These are phyloP conservation scores for Meghimatium bilineatum DNA, from an alignment of 2,888 invertebrate genomes.

Conservation along the genomic window DNA sequence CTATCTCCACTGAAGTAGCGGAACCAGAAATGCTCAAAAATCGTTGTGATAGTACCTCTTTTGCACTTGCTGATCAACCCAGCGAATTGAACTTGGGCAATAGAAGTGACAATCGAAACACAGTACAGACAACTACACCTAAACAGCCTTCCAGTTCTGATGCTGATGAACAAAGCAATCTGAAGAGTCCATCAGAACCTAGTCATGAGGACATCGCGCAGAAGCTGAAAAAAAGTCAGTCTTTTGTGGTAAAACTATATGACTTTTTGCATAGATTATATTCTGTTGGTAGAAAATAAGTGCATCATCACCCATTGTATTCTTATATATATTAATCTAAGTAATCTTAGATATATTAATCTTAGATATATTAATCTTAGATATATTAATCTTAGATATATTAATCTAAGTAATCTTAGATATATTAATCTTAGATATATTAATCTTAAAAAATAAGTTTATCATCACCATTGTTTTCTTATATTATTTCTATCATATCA, in stretches of 20 bases:
- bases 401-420: too few relatives aligned
- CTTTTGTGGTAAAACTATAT: background rate
- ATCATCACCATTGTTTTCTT: too few relatives aligned
- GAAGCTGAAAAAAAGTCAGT: slow-evolving; percentile 67
- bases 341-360: too few relatives aligned
- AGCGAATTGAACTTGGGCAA: background rate
- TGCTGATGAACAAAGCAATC: background rate
- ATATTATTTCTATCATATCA: too few relatives aligned
- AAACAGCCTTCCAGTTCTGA: background rate
- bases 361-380: too few relatives aligned
- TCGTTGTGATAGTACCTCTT: background rate
- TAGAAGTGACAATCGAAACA: background rate
- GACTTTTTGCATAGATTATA: too few relatives aligned
- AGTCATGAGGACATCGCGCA: slow-evolving; percentile 57
- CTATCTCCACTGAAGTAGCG: background rate
- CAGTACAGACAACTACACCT: slow-evolving; percentile 29
- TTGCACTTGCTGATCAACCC: background rate
- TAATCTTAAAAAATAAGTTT: too few relatives aligned
- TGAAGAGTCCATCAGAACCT: slow-evolving; percentile 19
- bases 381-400: too few relatives aligned
- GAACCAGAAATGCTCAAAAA: background rate
- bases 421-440: too few relatives aligned
- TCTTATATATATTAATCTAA: too few relatives aligned
- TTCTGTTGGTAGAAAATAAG: too few relatives aligned
- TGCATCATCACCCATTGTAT: too few relatives aligned